Conservation (phyloP, 2,113 vertebrate genomes). For the Tragelaphus imberbis region DNA sequence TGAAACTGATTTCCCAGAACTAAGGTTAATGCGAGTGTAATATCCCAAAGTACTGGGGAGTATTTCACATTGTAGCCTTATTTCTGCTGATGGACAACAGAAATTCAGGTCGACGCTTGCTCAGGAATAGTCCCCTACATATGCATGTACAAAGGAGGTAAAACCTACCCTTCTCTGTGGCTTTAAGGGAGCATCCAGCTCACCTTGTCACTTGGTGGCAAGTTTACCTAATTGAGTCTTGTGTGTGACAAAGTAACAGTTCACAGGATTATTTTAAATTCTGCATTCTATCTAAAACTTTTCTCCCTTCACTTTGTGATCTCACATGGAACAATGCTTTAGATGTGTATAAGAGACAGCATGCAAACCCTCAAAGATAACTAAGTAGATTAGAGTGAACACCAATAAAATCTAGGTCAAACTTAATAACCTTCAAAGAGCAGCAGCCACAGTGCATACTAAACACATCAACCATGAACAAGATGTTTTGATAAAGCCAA, state of each 20-base stretch:
- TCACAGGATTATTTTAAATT: not conserved
- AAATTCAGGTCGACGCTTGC: not conserved
- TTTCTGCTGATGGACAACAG: not conserved
- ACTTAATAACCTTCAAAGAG: constrained; percentile 65
- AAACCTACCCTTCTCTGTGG: not conserved
- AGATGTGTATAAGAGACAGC: too few species aligned
- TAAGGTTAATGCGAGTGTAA: not conserved
- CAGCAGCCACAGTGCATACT: constrained; percentile 47
- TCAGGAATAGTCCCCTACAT: too few species aligned
- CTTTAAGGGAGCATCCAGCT: not conserved
- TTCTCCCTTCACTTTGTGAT: not conserved
- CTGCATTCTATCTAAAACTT: not conserved
- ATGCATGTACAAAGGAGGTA: not conserved
- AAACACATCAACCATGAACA: constrained; percentile 37
- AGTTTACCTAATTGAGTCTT: not conserved
- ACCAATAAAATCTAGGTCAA: constrained; percentile 68
- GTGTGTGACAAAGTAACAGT: not conserved
- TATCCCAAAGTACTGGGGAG: not conserved
- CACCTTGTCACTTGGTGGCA: not conserved
- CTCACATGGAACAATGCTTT: not conserved
- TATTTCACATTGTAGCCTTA: not conserved
- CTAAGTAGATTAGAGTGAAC: constrained; percentile 55
- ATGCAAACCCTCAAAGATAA: constrained; percentile 44
- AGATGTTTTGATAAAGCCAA: constrained; percentile 18
- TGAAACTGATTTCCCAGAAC: not conserved